Conservation (phyloP, 1,140 invertebrate species). For the Cydia pomonella region DNA sequence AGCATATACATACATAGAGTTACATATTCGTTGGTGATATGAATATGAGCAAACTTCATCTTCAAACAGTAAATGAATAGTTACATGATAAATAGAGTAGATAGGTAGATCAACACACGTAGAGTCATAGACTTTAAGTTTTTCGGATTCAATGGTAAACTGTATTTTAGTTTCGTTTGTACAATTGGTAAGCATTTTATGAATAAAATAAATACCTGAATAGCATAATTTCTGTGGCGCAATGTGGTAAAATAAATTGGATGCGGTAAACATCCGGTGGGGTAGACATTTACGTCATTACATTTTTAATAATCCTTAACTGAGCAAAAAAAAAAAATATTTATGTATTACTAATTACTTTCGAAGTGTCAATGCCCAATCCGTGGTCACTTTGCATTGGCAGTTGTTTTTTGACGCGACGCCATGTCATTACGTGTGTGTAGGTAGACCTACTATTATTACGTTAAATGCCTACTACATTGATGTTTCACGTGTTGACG, state of each 20-base stretch:
- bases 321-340: background rate
- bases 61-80: background rate
- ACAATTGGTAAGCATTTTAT: too few relatives aligned
- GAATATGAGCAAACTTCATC: constrained; percentile 1
- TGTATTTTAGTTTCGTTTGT: too few relatives aligned
- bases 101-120: too few relatives aligned
- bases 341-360: too few relatives aligned
- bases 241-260: too few relatives aligned
- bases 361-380: background rate
- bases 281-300: background rate
- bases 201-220: too few relatives aligned
- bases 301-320: background rate
- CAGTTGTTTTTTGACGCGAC: background rate
- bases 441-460: constrained; percentile 7
- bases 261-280: too few relatives aligned
- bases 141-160: too few relatives aligned
- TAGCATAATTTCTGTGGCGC: too few relatives aligned
- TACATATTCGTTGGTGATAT: background rate
- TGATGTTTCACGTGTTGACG: background rate
- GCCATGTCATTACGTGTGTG: background rate
- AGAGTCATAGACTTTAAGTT: too few relatives aligned
- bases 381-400: background rate
- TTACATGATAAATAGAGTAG: background rate
- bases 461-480: background rate
- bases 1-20: background rate